A percentile compares a stretch with the other conserved stretches of the same genome.
These are phyloP conservation scores for Lophius piscatorius DNA, from an alignment of 2,113 vertebrate genomes.

Conservation along the genomic window DNA sequence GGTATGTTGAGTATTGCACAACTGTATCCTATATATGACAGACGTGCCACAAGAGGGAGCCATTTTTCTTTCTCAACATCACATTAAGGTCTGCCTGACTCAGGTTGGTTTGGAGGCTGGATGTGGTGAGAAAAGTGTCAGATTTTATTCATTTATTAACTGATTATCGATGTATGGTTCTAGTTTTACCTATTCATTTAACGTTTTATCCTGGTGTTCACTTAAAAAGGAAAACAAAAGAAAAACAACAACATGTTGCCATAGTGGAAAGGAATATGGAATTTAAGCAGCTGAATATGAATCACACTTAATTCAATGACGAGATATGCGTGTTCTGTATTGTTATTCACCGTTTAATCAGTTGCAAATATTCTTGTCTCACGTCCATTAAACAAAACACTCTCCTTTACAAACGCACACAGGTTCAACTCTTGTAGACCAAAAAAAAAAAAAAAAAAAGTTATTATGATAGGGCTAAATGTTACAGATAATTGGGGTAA, in stretches of 20 bases:
- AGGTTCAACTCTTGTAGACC: not conserved
- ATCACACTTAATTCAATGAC: not conserved
- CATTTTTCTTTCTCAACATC: constrained; percentile 13
- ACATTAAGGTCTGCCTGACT: not conserved
- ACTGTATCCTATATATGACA: no score
- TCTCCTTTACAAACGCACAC: not conserved
- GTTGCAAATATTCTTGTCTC: not conserved
- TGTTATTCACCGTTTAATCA: not conserved
- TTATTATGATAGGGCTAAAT: no score
- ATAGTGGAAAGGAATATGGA: no score
- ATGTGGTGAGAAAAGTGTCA: not conserved
- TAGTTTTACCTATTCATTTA: no score
- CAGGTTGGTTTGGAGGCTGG: not conserved
- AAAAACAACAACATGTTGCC: no score
- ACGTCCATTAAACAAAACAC: constrained; percentile 61
- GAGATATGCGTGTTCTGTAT: not conserved
- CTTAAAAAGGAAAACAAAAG: no score
- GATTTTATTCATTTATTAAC: constrained; percentile 6
- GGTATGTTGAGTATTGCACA: no score
- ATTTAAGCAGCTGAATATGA: not conserved
- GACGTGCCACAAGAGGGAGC: constrained; percentile 59
- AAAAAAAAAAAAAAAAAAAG: no score
- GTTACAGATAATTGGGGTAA: no score
- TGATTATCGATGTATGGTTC: not conserved
- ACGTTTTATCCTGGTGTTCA: no score